These are phyloP conservation scores for Gadopsis bispinosus DNA, from an alignment of 2,797 vertebrate genomes.

Conservation along the genomic window DNA sequence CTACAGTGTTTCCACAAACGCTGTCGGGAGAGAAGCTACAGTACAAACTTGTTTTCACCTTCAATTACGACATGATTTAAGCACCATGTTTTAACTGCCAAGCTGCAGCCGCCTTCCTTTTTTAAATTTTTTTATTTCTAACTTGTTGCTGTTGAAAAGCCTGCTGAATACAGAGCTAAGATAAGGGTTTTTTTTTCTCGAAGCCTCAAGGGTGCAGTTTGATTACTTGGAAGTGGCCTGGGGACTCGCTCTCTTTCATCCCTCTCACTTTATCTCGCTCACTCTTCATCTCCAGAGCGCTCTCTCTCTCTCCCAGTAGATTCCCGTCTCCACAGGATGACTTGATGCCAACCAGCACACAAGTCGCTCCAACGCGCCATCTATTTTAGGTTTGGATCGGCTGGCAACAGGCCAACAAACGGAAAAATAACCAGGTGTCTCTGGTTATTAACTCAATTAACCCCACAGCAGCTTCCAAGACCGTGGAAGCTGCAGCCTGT, in stretches of 20 bases:
- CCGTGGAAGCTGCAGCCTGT: conserved; percentile 49
- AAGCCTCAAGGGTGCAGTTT: conserved; percentile 47
- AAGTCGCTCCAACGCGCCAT: conserved; percentile 69
- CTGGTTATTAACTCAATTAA: conserved; percentile 82
- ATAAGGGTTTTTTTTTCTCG: conserved; percentile 41
- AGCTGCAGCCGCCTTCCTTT: conserved; percentile 28
- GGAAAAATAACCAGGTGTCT: conserved; percentile 70
- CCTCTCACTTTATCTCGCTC: conserved; percentile 49
- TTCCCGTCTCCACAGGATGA: conserved; percentile 54
- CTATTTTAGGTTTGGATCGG: conserved; percentile 62
- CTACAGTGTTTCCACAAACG: conserved; percentile 11
- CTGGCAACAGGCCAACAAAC: conserved; percentile 60
- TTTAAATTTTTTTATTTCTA: conserved; percentile 36
- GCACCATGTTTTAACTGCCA: conserved; percentile 47
- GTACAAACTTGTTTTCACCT: conserved; percentile 51
- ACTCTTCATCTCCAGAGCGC: conserved; percentile 25
- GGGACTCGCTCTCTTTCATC: conserved; percentile 50
- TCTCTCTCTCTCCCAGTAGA: conserved; percentile 46
- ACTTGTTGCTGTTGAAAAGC: conserved; percentile 1
- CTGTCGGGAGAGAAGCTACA: conserved; percentile 24
- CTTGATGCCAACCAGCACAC: conserved; percentile 85
- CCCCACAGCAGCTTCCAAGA: conserved; percentile 62
- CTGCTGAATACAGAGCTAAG: conserved; percentile 26
- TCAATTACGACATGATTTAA: conserved; percentile 48
- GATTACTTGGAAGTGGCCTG: conserved; percentile 42